Base-by-base conservation (phyloP, 2,888 invertebrate genomes). In the Lordiphosa fenestrarum region DNA sequence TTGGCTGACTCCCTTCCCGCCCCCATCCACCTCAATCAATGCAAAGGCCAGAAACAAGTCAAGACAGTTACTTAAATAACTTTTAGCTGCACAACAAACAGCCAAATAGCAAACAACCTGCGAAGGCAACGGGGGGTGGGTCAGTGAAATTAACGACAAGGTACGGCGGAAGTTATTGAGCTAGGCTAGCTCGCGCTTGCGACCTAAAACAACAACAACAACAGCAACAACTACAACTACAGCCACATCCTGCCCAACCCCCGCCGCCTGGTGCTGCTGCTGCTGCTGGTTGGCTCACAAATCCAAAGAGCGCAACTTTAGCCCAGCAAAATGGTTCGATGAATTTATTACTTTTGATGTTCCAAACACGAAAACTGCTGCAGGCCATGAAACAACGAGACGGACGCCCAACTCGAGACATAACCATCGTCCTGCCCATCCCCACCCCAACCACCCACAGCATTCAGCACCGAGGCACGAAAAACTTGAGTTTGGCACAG, bases 301-400 rank as follows among this genome's bases (percentile, higher is more conserved):
- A 48, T 50, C 44, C 53, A 19, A 52, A 52, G 49, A 64, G 64
- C 76, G 60, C 54, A 58, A 64, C 70, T 66, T 70, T 63, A 56
- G 37, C 42, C 44, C 23, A 63, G 66, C 70, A 70, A 30, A 30
- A 77, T 73, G 82, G 87, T 86, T 87, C 86, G 86, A 87, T 86
- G 84, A 87, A 86, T 87, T 86, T 86, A 86, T 86, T 87, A 80
- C 87, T 83, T 78, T 74, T 70, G 69, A 71, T 72, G 73, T 77
- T 85, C 68, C 73, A 44, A 71, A 78, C 69, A 81, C 78, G 82
- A 84, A 80, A 84, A 83, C 73, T 84, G 76, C 76, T 84, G 77
- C 81, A 80, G 84, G 76, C 76, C 61, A 81, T 80, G 72, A 76
- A 76, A 83, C 73, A 83, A 76, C 69, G 65, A 46, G 73, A 59